phyloP scores from a whole-genome alignment of 2,113 vertebrate species.

The Gobius niger region DNA sequence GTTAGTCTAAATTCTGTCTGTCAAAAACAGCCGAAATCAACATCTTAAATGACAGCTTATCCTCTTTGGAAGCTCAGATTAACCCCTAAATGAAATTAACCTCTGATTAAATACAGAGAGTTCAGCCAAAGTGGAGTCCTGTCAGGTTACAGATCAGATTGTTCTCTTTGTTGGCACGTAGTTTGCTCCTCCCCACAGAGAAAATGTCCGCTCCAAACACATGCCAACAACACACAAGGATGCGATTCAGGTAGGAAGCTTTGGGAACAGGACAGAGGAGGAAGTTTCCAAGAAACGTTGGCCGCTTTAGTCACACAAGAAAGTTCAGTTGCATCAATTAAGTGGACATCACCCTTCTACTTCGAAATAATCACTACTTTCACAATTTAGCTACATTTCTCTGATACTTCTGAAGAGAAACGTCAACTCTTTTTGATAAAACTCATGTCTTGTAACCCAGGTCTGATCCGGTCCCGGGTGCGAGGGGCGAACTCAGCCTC shows the following conservation, averaged over 20 bases:
- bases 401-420: background rate
- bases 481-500: constrained; percentile 87
- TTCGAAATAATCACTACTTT: background rate
- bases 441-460: constrained; percentile 60
- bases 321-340: too few relatives aligned
- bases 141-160: background rate
- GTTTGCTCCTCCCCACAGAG: constrained; percentile 17
- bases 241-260: background rate
- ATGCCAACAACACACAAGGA: constrained; percentile 18
- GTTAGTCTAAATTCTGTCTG: background rate
- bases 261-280: background rate
- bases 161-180: background rate
- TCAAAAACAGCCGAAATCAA: background rate
- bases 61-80: constrained; percentile 1
- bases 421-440: background rate
- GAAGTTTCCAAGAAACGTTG: background rate
- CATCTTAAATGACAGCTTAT: background rate
- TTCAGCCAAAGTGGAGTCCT: background rate
- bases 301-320: too few relatives aligned
- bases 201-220: constrained; percentile 15
- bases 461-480: constrained; percentile 94
- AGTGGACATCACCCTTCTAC: background rate
- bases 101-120: background rate
- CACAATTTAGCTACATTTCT: too few relatives aligned
- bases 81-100: constrained; percentile 13